A percentile compares a stretch with the other conserved stretches of the same genome.
phyloP scores from a whole-genome alignment of 2,113 vertebrate genomes.

The Oncorhynchus mykiss region DNA sequence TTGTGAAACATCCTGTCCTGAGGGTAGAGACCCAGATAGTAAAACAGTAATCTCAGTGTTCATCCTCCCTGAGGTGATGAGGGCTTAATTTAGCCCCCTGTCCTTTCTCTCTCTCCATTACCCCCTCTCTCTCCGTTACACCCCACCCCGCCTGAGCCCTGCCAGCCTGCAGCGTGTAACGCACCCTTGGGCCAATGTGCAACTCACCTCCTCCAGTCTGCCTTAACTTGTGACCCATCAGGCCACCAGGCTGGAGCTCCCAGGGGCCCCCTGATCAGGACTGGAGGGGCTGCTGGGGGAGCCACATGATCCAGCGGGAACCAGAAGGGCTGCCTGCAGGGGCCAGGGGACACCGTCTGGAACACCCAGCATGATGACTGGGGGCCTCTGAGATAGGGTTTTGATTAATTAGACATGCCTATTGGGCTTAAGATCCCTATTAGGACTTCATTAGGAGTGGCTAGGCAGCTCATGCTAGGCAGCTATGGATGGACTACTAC shows the following conservation, averaged over 20 bases:
- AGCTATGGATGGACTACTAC: neutral
- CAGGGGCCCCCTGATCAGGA: conserved; percentile 47
- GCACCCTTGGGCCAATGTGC: conserved; percentile 28
- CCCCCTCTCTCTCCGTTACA: neutral
- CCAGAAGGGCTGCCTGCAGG: neutral
- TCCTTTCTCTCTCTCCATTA: neutral
- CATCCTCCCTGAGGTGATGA: conserved; percentile 19
- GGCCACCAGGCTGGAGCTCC: conserved; percentile 54
- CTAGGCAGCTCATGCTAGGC: no score
- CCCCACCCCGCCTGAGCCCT: conserved; percentile 7
- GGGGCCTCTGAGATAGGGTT: conserved; percentile 49
- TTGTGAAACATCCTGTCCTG: conserved; percentile 24
- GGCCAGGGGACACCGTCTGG: neutral
- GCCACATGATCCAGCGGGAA: conserved; percentile 34
- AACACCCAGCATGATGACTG: conserved; percentile 26
- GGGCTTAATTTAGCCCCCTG: neutral
- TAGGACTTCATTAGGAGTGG: conserved; percentile 42
- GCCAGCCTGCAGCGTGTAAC: conserved; percentile 32
- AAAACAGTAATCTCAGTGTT: conserved; percentile 40
- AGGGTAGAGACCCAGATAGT: conserved; percentile 26
- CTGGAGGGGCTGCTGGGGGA: conserved; percentile 29
- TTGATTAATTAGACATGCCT: conserved; percentile 60
- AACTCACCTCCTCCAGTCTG: conserved; percentile 33
- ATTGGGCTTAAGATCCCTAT: neutral
- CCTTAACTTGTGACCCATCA: conserved; percentile 61